Base-by-base conservation (phyloP, 2,113 vertebrate genomes). In the Nanger granti region DNA sequence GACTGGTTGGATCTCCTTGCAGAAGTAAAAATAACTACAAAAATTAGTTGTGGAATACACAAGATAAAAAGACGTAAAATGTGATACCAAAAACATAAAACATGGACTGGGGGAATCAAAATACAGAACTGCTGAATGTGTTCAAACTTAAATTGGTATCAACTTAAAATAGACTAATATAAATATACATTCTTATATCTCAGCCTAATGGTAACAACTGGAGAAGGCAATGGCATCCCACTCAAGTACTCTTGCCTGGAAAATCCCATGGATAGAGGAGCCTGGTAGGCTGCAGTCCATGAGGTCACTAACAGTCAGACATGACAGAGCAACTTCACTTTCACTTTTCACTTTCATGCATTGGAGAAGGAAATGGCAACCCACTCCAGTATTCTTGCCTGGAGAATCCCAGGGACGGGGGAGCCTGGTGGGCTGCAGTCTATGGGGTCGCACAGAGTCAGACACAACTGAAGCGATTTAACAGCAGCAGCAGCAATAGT, bases 21-120 rank as follows among this genome's bases (percentile, higher is more conserved):
- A 69, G 29, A 44, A 12, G 49, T 84, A 85, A 85, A 93, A 85
- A 93, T 84, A 80, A 60, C 54, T 44, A 91, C 29, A 91, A 91
- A 24, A 92, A 54, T 37, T 93, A 86, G 12, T 47, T 86, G 26
- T 47, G 13, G 20, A 69, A 57, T 86, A 86, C 4, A 86, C 13
- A 86, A 73, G 37, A 86, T 85, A 57, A 49, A 93, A n/a, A 59
- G 55, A 76, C 4, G 2, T 52, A 79, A 93, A 87, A 93, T 37
- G 31, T 87, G 31, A 79, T 24, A 93, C 49, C 64, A 60, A 60
- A 83, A 76, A 86, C 37, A 73, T 73, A 87, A 93, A 93, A 76
- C 41, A 7, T 73, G 62, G 8, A 12, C 20, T 47, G 54, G 7
- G 15, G 73, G 83, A 76, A 10, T 76, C 29, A 93, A 93, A 60